These are phyloP conservation scores for Paradisaea rubra DNA, from an alignment of 2,113 vertebrate genomes.

Conservation along the genomic window DNA sequence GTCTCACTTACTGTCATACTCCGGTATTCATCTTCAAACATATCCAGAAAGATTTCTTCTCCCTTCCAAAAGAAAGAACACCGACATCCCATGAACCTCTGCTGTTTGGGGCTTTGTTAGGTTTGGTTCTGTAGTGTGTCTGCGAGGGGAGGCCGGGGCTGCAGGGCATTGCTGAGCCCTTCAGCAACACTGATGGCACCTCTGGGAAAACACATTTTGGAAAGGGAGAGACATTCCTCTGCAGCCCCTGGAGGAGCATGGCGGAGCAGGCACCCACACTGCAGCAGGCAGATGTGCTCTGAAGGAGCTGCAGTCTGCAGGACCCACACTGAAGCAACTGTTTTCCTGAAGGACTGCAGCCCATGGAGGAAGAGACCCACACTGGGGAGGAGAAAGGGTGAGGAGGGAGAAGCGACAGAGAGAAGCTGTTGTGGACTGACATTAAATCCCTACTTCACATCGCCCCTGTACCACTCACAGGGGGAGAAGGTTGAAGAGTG, in stretches of 20 bases:
- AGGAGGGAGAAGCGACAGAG: not conserved
- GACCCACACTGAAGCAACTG: not conserved
- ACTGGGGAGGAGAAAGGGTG: not conserved
- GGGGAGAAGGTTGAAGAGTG: not conserved
- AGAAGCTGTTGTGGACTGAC: not conserved
- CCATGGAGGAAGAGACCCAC: not conserved
- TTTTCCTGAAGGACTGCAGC: not conserved
- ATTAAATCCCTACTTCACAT: accelerated
- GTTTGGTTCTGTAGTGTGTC: not conserved
- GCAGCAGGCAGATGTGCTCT: not conserved
- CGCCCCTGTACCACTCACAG: not conserved
- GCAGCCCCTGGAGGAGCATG: accelerated
- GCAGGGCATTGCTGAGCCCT: not conserved
- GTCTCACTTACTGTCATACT: slow-evolving; percentile 88
- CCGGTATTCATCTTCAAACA: slow-evolving; percentile 98
- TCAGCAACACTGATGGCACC: not conserved
- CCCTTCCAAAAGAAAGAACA: slow-evolving; percentile 72
- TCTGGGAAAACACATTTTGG: accelerated
- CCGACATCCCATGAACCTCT: not conserved
- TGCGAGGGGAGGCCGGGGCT: accelerated
- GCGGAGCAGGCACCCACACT: not conserved
- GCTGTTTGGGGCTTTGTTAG: not conserved
- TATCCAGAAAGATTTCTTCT: slow-evolving; percentile 97
- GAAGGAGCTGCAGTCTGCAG: not conserved
- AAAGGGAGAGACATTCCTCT: not conserved